Base-by-base conservation (phyloP, 2,888 invertebrate genomes). In the Eulithis testata region DNA sequence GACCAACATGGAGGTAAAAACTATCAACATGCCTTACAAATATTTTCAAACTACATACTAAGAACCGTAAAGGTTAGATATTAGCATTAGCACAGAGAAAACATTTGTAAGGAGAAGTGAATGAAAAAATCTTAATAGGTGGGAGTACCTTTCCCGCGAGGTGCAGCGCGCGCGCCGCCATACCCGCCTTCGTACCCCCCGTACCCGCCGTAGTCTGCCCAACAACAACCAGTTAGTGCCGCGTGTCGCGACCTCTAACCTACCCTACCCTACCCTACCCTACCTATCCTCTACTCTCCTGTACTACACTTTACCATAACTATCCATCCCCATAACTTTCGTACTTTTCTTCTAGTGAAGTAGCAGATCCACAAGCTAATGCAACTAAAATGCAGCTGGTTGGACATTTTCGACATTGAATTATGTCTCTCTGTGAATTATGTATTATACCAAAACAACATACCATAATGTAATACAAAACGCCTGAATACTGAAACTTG, bases 121-220 rank as follows among this genome's bases (percentile, higher is more conserved):
- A 67, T 50, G 70, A 69, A 70, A 72, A 66, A 58, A 68, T 56
- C 59, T 60, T 57, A 65, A 65, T 65, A 70, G 79, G 71, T 78
- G 84, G 83, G 85, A 82, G 94, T 97, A 97, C 97, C 97, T 97
- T 97, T 97, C 94, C 96, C 95, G 94, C 97, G 96, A 94, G 96
- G 96, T 94, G 96, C 95, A 94, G 96, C 95, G 94, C 97, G 96
- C 93, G 96, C 96, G 94, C 96, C 96, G 91, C 96, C 96, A 90
- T 97, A 97, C 94, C 97, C 97, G 95, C 96, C 96, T 94, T 97
- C 96, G 95, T 96, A 96, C 94, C 96, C 96, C 95, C 96, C 96
- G 95, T 96, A 96, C 90, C 96, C 95, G 95, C 96, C 96, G 94
- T 96, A 97, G 95, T 96, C 97, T 96, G 95, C 94, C 94, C 94